Percentiles rank a stretch among this genome's conserved stretches.
These are phyloP conservation scores for Cardinalis cardinalis DNA, from an alignment of 2,113 vertebrate species.

Conservation along the genomic window DNA sequence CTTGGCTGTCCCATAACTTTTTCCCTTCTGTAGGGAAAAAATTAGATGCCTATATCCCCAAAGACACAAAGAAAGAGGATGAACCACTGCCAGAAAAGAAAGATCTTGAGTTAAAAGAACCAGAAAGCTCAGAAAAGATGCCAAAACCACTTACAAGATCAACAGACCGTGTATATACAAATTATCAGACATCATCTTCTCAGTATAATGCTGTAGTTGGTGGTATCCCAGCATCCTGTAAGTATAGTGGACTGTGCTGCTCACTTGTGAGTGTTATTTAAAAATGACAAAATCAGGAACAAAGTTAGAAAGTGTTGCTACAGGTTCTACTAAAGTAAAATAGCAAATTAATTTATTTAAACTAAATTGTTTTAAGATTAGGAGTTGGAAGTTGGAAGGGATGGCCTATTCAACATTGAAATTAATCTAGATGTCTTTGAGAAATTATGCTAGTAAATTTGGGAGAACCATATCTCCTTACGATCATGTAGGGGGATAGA, in stretches of 20 bases:
- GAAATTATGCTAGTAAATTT: not conserved
- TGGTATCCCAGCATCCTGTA: slow-evolving; percentile 58
- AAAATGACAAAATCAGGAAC: not conserved
- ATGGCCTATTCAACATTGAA: not conserved
- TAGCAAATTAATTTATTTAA: not conserved
- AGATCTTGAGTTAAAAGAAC: slow-evolving; percentile 69
- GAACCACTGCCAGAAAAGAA: slow-evolving; percentile 59
- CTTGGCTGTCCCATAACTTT: not conserved
- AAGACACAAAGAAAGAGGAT: not conserved
- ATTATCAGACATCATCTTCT: slow-evolving; percentile 78
- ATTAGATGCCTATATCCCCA: not conserved
- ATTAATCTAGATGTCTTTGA: not conserved
- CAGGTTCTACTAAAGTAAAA: not conserved
- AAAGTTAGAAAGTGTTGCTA: not conserved
- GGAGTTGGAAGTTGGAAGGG: not conserved
- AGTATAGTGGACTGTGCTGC: slow-evolving; percentile 26
- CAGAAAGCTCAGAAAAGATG: slow-evolving; percentile 65
- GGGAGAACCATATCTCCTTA: not conserved
- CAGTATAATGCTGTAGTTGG: slow-evolving; percentile 69
- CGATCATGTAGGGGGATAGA: not conserved
- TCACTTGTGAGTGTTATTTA: not conserved
- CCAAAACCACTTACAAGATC: slow-evolving; percentile 61
- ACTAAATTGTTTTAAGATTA: not conserved
- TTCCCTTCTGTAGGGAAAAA: slow-evolving; percentile 31
- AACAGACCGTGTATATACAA: slow-evolving; percentile 19